phyloP scores from a whole-genome alignment of 2,113 vertebrate genomes.

The Osmerus eperlanus region DNA sequence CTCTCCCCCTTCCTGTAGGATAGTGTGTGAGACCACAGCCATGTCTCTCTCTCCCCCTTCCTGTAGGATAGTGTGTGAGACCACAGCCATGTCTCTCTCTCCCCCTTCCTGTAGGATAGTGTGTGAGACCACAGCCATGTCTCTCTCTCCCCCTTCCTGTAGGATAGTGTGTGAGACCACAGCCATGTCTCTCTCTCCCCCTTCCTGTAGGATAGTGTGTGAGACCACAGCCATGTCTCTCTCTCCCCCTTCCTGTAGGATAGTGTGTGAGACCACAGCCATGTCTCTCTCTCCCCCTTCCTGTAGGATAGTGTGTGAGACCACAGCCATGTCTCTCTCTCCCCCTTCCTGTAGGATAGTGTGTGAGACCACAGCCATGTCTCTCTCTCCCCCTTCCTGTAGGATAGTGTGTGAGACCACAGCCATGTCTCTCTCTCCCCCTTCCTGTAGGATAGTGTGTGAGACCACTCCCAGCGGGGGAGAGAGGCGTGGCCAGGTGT shows the following conservation, averaged over 20 bases:
- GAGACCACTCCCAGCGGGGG: conserved; percentile 71
- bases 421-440: neutral
- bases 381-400: neutral
- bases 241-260: no score
- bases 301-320: no score
- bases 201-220: no score
- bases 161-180: no score
- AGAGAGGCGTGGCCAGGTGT: conserved; percentile 76
- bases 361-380: conserved; percentile 6
- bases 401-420: conserved; percentile 16
- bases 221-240: neutral
- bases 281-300: no score
- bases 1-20: neutral
- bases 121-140: conserved; percentile 56
- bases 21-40: conserved; percentile 11
- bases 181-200: neutral
- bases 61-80: conserved; percentile 86
- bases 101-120: no score
- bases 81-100: conserved; percentile 42
- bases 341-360: neutral
- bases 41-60: neutral
- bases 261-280: no score
- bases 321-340: no score
- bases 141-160: neutral
- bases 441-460: conserved; percentile 80